A percentile compares a stretch with the other conserved stretches of the same genome.
Conservation (phyloP, 2,888 invertebrate genomes). For the Tachystola acroxantha region DNA sequence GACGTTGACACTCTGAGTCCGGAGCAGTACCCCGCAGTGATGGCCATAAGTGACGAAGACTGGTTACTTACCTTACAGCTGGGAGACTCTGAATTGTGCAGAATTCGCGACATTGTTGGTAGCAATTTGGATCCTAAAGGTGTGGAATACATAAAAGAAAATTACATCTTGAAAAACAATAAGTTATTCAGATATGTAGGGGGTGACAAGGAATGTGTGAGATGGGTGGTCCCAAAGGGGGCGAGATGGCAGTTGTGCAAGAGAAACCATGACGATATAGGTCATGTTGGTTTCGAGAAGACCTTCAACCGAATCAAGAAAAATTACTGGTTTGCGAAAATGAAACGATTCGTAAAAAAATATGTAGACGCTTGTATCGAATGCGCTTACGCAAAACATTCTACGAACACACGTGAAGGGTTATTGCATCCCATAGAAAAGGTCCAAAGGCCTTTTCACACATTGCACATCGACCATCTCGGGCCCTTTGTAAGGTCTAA, state of each 20-base stretch:
- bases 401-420: neutral
- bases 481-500: constrained; percentile 11
- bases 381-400: neutral
- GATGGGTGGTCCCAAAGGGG: neutral
- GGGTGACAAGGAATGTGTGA: neutral
- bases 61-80: constrained; percentile 1
- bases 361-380: neutral
- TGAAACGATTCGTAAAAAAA: constrained; percentile 9
- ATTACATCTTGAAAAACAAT: neutral
- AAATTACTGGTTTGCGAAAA: constrained; percentile 18
- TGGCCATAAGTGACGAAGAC: neutral
- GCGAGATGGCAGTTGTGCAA: constrained; percentile 18
- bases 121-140: neutral
- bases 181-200: neutral
- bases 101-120: constrained; percentile 18
- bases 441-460: neutral
- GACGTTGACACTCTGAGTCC: neutral
- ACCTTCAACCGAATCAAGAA: constrained; percentile 15
- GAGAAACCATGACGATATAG: constrained; percentile 21
- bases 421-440: neutral
- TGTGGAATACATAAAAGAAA: neutral
- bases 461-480: neutral
- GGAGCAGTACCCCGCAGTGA: too few species aligned
- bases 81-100: neutral
- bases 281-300: constrained; percentile 23